Evolutionary conservation across 2,113 vertebrate genomes (phyloP).

Genomic region (Tragelaphus buxtoni): DNA sequence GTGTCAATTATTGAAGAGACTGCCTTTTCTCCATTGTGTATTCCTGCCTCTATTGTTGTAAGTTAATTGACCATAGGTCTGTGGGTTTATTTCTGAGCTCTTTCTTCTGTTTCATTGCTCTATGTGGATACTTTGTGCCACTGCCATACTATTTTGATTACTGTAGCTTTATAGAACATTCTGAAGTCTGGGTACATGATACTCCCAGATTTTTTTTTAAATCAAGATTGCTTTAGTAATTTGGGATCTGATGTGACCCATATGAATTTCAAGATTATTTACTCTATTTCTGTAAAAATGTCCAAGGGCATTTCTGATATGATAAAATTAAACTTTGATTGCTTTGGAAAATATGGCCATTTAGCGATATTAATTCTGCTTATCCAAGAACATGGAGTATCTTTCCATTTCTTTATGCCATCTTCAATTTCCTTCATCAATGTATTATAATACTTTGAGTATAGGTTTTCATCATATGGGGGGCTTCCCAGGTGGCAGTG

Average conservation of each 20-base stretch:
- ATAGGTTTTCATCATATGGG: neutral
- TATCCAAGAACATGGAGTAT: neutral
- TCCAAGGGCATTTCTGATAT: neutral
- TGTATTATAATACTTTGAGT: neutral
- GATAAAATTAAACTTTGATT: neutral
- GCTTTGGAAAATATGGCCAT: neutral
- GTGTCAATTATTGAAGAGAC: too few relatives aligned
- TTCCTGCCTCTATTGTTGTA: neutral
- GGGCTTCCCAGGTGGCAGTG: neutral
- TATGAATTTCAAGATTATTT: neutral
- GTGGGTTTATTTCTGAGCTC: neutral
- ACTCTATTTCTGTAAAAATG: neutral
- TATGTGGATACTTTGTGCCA: neutral
- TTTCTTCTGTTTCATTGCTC: neutral
- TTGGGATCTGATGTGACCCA: neutral
- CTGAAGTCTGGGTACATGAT: neutral
- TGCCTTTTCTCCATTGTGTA: neutral
- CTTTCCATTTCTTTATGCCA: neutral
- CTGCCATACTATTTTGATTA: neutral
- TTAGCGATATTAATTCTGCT: neutral
- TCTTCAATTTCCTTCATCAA: neutral
- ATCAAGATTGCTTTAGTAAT: neutral
- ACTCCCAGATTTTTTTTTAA: neutral
- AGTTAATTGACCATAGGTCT: neutral
- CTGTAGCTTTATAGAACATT: neutral